phyloP scores from a whole-genome alignment of 2,797 vertebrate genomes.

The Tauraco hartlaubi region DNA sequence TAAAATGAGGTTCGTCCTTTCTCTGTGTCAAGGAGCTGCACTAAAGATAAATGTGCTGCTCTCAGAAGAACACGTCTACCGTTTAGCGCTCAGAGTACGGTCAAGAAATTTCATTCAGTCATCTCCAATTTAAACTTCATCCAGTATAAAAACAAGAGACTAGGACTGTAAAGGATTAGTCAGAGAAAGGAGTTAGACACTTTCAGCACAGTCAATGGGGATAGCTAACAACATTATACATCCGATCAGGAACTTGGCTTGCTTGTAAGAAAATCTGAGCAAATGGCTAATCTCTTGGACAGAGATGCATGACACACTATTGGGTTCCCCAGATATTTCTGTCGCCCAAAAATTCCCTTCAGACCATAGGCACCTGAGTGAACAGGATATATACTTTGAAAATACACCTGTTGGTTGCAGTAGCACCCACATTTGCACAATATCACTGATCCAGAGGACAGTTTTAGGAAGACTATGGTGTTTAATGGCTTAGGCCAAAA shows the following conservation, averaged over 20 bases:
- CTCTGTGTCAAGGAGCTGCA: background rate
- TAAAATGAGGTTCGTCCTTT: background rate
- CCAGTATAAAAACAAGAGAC: background rate
- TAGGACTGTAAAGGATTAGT: background rate
- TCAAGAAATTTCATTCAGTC: background rate
- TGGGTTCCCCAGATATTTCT: background rate
- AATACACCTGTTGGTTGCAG: background rate
- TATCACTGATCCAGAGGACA: background rate
- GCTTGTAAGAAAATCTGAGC: background rate
- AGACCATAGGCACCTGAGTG: background rate
- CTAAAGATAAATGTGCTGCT: background rate
- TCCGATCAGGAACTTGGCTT: background rate
- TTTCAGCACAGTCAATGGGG: background rate
- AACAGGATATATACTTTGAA: background rate
- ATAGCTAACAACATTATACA: background rate
- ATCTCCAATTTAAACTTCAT: background rate
- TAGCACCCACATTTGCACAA: background rate
- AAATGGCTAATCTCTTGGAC: background rate
- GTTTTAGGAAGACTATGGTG: background rate
- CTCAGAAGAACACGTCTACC: accelerated
- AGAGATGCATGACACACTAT: background rate
- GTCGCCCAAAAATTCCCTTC: background rate
- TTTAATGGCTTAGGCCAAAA: background rate
- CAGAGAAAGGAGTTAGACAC: background rate
- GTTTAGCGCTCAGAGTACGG: background rate